phyloP scores from a whole-genome alignment of 2,797 vertebrate species.

The Babyrousa celebensis region DNA sequence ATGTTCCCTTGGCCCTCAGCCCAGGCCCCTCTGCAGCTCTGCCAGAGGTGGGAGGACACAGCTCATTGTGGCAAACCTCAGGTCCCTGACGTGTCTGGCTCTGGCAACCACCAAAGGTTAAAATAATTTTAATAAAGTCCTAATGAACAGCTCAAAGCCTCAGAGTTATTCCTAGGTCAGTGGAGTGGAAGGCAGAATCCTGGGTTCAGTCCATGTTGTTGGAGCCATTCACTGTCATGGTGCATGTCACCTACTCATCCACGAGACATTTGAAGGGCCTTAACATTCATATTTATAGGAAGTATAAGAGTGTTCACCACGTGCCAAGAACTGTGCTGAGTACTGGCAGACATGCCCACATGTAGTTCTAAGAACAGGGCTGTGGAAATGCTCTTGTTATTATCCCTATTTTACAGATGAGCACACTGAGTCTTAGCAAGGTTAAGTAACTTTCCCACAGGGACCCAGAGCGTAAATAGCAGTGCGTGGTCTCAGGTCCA shows the following conservation, averaged over 20 bases:
- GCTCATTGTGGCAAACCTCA: conserved; percentile 87
- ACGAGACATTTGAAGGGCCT: background rate
- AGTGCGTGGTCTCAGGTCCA: background rate
- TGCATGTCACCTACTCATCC: conserved; percentile 42
- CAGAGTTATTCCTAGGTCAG: conserved; percentile 83
- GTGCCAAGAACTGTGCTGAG: background rate
- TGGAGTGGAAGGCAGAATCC: conserved; percentile 66
- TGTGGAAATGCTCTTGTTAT: background rate
- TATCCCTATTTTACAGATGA: conserved; percentile 5
- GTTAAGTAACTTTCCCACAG: background rate
- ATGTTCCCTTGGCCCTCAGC: conserved; percentile 79
- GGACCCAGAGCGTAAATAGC: background rate
- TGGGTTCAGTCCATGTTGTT: conserved; percentile 63
- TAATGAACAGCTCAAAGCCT: conserved; percentile 85
- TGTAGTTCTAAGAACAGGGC: background rate
- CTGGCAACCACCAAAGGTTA: conserved; percentile 88
- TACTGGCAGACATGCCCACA: background rate
- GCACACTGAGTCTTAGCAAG: background rate
- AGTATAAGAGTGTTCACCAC: background rate
- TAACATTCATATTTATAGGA: conserved; percentile 28
- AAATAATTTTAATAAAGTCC: conserved; percentile 87
- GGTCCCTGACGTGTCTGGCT: conserved; percentile 84
- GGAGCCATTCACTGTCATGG: conserved; percentile 56
- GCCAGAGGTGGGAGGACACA: conserved; percentile 81
- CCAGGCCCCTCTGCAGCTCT: conserved; percentile 68